Conservation (phyloP, 2,113 vertebrate genomes). For the Siniperca chuatsi region DNA sequence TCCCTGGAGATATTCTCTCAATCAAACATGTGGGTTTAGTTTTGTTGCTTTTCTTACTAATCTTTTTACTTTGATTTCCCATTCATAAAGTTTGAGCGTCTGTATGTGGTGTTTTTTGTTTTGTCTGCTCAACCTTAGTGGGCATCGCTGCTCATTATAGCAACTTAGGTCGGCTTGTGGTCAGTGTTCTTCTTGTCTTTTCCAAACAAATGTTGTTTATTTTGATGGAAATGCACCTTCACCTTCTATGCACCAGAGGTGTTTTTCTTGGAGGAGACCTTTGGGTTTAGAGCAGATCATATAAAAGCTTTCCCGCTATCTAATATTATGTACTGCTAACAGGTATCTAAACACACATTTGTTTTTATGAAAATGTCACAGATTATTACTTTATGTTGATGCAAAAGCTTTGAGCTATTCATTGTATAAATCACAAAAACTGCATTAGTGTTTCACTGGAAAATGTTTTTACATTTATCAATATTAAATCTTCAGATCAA, state of each 20-base stretch:
- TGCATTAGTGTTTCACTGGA: conserved; percentile 46
- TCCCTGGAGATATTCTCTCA: conserved; percentile 50
- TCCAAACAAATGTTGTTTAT: conserved; percentile 4
- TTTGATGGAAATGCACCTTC: conserved; percentile 11
- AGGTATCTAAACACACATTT: conserved; percentile 9
- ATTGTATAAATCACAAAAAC: conserved; percentile 33
- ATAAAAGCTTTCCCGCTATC: conserved; percentile 16
- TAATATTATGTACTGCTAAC: conserved; percentile 7
- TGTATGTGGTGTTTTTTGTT: conserved; percentile 17
- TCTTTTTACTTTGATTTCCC: conserved; percentile 46
- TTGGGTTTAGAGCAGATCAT: conserved; percentile 20
- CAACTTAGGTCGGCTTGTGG: conserved; percentile 5
- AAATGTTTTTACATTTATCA: conserved; percentile 62
- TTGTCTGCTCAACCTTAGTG: conserved; percentile 21
- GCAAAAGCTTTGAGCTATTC: conserved; percentile 24
- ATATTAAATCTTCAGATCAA: conserved; percentile 68
- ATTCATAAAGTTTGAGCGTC: conserved; percentile 35
- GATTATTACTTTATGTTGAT: conserved; percentile 13
- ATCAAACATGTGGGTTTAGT: conserved; percentile 37
- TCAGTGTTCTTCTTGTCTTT: conserved; percentile 1
- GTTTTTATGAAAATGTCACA: conserved; percentile 38
- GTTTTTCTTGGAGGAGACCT: neutral
- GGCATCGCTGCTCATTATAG: conserved; percentile 34
- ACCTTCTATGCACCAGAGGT: neutral
- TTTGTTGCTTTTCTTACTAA: neutral